Percentiles rank a stretch among this genome's conserved stretches.
Evolutionary conservation across 1,140 invertebrate species (phyloP).

Genomic region (Drosophila nasuta): DNA sequence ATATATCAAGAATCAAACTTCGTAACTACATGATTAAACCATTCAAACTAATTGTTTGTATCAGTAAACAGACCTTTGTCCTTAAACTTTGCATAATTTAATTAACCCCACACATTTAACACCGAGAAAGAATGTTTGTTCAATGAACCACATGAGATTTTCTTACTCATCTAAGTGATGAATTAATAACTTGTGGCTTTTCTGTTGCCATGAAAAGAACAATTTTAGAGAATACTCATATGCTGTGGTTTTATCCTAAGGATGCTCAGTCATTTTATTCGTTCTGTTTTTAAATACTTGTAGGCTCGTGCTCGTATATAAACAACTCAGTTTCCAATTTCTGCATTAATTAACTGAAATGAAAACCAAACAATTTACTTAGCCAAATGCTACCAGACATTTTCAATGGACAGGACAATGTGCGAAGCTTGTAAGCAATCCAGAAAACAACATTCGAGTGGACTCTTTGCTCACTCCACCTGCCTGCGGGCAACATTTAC

Average conservation of each 20-base stretch:
- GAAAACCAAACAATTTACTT: slow-evolving; percentile 25
- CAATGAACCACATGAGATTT: neutral
- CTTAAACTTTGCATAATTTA: too few relatives aligned
- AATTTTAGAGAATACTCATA: neutral
- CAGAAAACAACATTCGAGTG: slow-evolving; percentile 26
- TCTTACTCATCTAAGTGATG: neutral
- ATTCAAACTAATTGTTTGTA: too few relatives aligned
- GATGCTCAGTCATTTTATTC: neutral
- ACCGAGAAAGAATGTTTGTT: neutral
- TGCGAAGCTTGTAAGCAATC: slow-evolving; percentile 42
- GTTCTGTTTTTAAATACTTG: neutral
- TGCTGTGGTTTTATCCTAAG: slow-evolving; percentile 12
- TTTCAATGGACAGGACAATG: slow-evolving; percentile 19
- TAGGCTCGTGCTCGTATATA: slow-evolving; percentile 7
- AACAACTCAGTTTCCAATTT: slow-evolving; percentile 55
- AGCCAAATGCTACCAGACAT: neutral
- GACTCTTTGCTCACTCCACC: neutral
- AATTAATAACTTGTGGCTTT: slow-evolving; percentile 17
- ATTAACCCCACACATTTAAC: too few relatives aligned
- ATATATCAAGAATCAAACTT: too few relatives aligned
- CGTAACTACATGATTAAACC: too few relatives aligned
- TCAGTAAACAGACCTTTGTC: too few relatives aligned
- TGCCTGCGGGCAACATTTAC: slow-evolving; percentile 50
- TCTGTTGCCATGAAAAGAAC: neutral
- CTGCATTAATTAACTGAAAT: slow-evolving; percentile 64